Percentiles rank a stretch among this genome's conserved stretches.
phyloP scores from a whole-genome alignment of 2,888 invertebrate genomes.

The Globia sparganii region DNA sequence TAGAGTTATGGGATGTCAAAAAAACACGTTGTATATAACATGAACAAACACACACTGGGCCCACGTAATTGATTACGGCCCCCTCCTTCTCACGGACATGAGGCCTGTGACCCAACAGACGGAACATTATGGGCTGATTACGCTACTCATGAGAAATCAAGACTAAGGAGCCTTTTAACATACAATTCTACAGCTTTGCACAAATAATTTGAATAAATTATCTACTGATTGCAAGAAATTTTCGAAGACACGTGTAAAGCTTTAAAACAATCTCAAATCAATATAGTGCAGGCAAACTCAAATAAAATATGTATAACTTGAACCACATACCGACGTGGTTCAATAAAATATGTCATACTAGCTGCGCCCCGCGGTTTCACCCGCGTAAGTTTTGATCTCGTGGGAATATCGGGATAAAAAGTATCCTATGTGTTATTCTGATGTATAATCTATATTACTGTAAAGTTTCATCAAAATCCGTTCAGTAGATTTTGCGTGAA shows the following conservation, averaged over 20 bases:
- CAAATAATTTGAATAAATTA: neutral
- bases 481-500: no score
- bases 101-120: neutral
- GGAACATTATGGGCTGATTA: neutral
- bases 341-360: no score
- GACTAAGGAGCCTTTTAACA: neutral
- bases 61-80: neutral
- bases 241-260: neutral
- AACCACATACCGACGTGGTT: neutral
- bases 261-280: slow-evolving; percentile 7
- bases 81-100: neutral
- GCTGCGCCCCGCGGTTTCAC: no score
- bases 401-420: no score
- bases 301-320: slow-evolving; percentile 11
- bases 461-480: no score
- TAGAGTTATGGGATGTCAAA: no score
- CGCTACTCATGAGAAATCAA: neutral
- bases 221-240: neutral
- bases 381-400: no score
- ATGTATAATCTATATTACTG: no score
- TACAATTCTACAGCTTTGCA: neutral
- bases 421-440: no score
- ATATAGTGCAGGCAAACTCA: slow-evolving; percentile 13
- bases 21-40: no score
- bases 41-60: neutral